Evolutionary conservation across 2,888 invertebrate genomes (phyloP).

Genomic region (Drosophila anceps): DNA sequence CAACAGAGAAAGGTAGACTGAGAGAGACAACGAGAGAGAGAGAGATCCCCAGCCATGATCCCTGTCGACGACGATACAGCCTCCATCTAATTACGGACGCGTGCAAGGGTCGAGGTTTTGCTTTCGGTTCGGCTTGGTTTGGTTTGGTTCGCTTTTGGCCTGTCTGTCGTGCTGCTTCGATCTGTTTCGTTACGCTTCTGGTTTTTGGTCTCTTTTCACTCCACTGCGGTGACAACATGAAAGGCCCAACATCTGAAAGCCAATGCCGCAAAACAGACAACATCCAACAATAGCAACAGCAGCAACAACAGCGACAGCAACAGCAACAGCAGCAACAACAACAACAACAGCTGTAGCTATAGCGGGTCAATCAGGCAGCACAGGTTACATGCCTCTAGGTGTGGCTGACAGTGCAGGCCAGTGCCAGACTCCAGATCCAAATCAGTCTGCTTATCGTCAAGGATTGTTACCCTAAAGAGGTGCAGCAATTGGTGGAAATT

Average conservation of each 20-base stretch:
- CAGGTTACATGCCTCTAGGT: slow-evolving; percentile 43
- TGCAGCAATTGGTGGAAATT: neutral
- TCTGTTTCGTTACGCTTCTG: slow-evolving; percentile 84
- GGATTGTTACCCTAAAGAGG: neutral
- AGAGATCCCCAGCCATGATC: slow-evolving; percentile 22
- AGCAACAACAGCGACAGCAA: slow-evolving; percentile 44
- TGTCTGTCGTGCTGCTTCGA: slow-evolving; percentile 68
- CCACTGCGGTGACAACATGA: slow-evolving; percentile 74
- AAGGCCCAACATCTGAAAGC: slow-evolving; percentile 68
- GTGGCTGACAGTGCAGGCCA: slow-evolving; percentile 17
- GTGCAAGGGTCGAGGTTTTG: slow-evolving; percentile 66
- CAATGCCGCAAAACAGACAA: slow-evolving; percentile 60
- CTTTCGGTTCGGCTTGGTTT: slow-evolving; percentile 22
- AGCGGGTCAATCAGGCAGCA: slow-evolving; percentile 65
- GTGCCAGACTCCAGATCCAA: slow-evolving; percentile 11
- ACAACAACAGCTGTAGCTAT: slow-evolving; percentile 49
- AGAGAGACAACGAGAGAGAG: neutral
- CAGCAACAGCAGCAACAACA: slow-evolving; percentile 48
- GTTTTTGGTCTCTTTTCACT: slow-evolving; percentile 80
- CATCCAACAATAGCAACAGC: slow-evolving; percentile 21
- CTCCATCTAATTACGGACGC: slow-evolving; percentile 80
- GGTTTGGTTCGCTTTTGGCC: slow-evolving; percentile 26
- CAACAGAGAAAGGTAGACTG: slow-evolving; percentile 4
- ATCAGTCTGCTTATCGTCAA: slow-evolving; percentile 4
- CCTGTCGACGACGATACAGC: slow-evolving; percentile 27